Evolutionary conservation across 2,888 invertebrate species (phyloP).

Genomic region (Sacculina carcini): DNA sequence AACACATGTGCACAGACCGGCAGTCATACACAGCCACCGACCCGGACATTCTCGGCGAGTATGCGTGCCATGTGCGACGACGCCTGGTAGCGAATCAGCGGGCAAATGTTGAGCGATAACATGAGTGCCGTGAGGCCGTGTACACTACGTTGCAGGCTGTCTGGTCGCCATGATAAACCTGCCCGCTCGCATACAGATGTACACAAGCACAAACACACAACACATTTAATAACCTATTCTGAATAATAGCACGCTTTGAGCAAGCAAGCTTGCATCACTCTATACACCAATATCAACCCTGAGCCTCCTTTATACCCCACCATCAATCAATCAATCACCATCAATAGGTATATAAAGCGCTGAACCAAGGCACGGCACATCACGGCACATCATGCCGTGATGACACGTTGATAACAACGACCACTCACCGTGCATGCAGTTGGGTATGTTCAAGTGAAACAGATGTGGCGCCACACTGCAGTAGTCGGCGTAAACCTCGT

Average conservation of each 20-base stretch:
- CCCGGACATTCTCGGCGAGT: constrained; percentile 53
- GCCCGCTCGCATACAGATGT: too few species aligned
- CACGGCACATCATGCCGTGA: too few species aligned
- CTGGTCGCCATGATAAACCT: constrained; percentile 48
- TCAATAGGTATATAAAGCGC: too few species aligned
- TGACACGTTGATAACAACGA: too few species aligned
- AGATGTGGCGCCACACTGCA: constrained; percentile 75
- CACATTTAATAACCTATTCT: too few species aligned
- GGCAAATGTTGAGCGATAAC: constrained; percentile 68
- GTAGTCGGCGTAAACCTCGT: constrained; percentile 90
- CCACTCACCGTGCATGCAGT: constrained; percentile 33
- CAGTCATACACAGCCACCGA: constrained; percentile 14
- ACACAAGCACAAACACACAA: too few species aligned
- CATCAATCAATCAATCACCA: too few species aligned
- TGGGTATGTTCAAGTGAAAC: constrained; percentile 31
- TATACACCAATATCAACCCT: too few species aligned
- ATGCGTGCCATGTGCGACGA: constrained; percentile 59
- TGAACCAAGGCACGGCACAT: too few species aligned
- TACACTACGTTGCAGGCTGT: constrained; percentile 45
- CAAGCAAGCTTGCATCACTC: too few species aligned
- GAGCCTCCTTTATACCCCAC: neutral
- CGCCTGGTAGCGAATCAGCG: constrained; percentile 36
- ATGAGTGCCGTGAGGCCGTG: constrained; percentile 63
- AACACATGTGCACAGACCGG: too few species aligned
- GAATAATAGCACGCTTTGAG: too few species aligned